Base-by-base conservation (phyloP, 2,888 invertebrate species). In the Subacronicta megacephala region DNA sequence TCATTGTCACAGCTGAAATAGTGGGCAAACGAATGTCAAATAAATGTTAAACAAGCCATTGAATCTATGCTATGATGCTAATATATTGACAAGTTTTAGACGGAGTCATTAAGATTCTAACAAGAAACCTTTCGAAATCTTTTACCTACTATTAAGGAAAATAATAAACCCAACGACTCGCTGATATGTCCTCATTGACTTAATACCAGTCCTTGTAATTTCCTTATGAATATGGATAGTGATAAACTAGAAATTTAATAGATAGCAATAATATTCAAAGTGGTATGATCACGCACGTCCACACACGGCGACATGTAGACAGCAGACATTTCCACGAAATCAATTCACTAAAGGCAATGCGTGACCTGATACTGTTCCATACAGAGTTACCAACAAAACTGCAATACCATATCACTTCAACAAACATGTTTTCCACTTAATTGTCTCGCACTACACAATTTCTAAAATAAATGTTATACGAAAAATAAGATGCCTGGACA, bases 291-390 rank as follows among this genome's bases (percentile, higher is more conserved):
- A 75, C 73, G 73, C 79, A 73, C 57, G 52, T 60, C 56, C 62
- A 64, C 42, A 66, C 47, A 71, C 57, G 62, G 55, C 62, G 54
- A 57, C 59, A 59, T 58, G 70, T 59, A 61, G 64, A 59, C 67
- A 59, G 70, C 58, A 61, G 64, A 59, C 67, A 59, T 62, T 83
- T 78, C 76, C 63, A 67, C 66, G 75, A 77, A 75, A 67, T 70
- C 51, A 69, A 72, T 78, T 59, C 64, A 58, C 41, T 55, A 44
- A 67, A 69, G 68, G 72, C 74, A 73, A 81, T 72, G 78, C 67
- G 59, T 63, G 75, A 59, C 58, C 65, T 70, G 64, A 62, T 61
- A 64, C 65, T 35, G 69, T 62, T 67, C 49, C 42, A 56, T 58
- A 52, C 20, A 57, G 53, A 17, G 40, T 59, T 50, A 29, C 55